Evolutionary conservation across 2,113 vertebrate species (phyloP).

Genomic region (Cygnus atratus): DNA sequence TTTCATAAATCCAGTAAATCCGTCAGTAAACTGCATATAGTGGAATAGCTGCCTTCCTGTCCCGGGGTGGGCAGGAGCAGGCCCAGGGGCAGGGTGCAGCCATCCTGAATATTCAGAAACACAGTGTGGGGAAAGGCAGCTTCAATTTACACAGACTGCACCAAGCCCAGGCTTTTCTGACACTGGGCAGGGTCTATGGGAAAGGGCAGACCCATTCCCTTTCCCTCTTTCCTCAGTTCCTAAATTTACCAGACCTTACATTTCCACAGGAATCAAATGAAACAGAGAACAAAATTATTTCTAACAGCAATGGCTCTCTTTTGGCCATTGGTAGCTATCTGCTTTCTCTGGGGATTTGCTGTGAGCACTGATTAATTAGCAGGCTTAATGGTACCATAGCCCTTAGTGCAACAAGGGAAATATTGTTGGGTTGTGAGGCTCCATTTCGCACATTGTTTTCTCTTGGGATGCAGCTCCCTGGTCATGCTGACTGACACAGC

Average conservation of each 20-base stretch:
- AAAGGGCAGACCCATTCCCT: not conserved
- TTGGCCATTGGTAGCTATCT: not conserved
- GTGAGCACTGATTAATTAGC: not conserved
- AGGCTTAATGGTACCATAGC: not conserved
- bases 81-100: not conserved
- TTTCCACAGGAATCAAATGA: not conserved
- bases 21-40: not conserved
- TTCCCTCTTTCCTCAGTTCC: not conserved
- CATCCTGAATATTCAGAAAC: not conserved
- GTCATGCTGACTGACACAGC: accelerated
- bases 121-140: accelerated
- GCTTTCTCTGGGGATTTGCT: not conserved
- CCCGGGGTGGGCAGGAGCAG: not conserved
- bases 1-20: conserved; percentile 9
- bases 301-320: not conserved
- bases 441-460: not conserved
- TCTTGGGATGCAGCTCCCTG: not conserved
- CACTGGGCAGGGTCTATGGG: no score
- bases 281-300: not conserved
- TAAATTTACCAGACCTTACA: not conserved
- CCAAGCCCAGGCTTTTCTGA: not conserved
- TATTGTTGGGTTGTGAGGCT: accelerated
- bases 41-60: not conserved
- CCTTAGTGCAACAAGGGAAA: not conserved
- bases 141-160: not conserved